These are phyloP conservation scores for Pegoplata infirma DNA, from an alignment of 2,888 invertebrate genomes.

Conservation along the genomic window DNA sequence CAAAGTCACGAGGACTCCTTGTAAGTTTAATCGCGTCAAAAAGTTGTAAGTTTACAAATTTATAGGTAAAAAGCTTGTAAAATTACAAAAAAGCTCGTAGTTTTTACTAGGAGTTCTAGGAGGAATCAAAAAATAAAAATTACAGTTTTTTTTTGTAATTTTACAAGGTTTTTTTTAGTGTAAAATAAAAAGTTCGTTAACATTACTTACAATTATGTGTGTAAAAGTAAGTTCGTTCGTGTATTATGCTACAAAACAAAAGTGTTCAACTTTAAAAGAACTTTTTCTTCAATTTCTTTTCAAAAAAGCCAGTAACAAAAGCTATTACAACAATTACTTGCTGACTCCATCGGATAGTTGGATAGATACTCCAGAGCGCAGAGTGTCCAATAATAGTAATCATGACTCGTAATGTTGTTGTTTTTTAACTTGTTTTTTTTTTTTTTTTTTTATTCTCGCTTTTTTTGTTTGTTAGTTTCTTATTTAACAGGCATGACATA, in stretches of 20 bases:
- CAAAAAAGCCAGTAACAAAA: too few relatives aligned
- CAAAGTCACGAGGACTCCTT: too few relatives aligned
- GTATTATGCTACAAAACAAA: neutral
- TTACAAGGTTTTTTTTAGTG: too few relatives aligned
- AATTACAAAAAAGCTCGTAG: too few relatives aligned
- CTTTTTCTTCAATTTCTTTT: neutral
- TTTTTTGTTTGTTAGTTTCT: neutral
- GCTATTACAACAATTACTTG: neutral
- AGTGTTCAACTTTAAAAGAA: neutral
- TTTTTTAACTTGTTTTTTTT: neutral
- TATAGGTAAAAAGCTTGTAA: too few relatives aligned
- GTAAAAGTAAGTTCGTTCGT: too few relatives aligned
- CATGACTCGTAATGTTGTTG: neutral
- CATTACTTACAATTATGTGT: neutral
- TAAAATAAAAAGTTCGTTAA: neutral
- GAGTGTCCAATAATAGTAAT: neutral
- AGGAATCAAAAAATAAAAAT: too few relatives aligned
- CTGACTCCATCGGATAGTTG: too few relatives aligned
- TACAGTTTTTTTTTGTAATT: too few relatives aligned
- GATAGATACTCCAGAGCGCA: neutral
- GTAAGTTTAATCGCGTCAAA: too few relatives aligned
- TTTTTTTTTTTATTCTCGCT: neutral
- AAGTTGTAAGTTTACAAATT: too few relatives aligned
- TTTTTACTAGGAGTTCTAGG: too few relatives aligned
- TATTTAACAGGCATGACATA: neutral